These are phyloP conservation scores for Rhabditophanes sp. DNA, from an alignment of 2,888 invertebrate genomes.

Conservation along the genomic window DNA sequence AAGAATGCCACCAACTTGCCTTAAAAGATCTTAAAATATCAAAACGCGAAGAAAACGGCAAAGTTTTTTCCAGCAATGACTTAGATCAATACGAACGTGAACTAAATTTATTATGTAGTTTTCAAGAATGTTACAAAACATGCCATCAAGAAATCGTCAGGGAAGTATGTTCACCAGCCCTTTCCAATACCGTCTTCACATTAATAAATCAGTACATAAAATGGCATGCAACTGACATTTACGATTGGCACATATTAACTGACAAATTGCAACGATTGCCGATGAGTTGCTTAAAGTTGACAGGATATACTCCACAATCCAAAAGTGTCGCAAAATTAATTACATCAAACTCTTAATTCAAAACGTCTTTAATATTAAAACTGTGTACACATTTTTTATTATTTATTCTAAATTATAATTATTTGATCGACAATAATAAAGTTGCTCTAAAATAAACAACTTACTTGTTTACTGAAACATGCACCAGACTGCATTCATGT, in stretches of 20 bases:
- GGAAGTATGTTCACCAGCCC: conserved; percentile 22
- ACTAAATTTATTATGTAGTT: conserved; percentile 26
- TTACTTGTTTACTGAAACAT: too few relatives aligned
- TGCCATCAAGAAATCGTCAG: conserved; percentile 8
- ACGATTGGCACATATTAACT: conserved; percentile 33
- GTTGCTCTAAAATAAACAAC: too few relatives aligned
- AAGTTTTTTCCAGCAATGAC: conserved; percentile 21
- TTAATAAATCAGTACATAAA: conserved; percentile 27
- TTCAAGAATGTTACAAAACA: conserved; percentile 31
- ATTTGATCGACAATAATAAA: too few relatives aligned
- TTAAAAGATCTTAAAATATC: conserved; percentile 7
- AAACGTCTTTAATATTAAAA: too few relatives aligned
- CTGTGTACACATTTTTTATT: too few relatives aligned
- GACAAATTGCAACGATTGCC: conserved; percentile 16
- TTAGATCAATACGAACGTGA: conserved; percentile 29
- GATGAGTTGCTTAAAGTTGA: conserved; percentile 15
- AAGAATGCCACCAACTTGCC: conserved; percentile 35
- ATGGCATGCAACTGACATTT: conserved; percentile 30
- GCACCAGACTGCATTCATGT: too few relatives aligned
- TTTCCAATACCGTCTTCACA: conserved; percentile 19
- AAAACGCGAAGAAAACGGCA: conserved; percentile 1
- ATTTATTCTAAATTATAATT: too few relatives aligned
- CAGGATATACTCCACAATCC: too few relatives aligned
- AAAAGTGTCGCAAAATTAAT: too few relatives aligned
- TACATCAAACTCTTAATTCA: too few relatives aligned